Percentiles rank a stretch among this genome's conserved stretches.
Conservation (phyloP, 92 coral and sea anemone genomes). For the Virgularia gustaviana region DNA sequence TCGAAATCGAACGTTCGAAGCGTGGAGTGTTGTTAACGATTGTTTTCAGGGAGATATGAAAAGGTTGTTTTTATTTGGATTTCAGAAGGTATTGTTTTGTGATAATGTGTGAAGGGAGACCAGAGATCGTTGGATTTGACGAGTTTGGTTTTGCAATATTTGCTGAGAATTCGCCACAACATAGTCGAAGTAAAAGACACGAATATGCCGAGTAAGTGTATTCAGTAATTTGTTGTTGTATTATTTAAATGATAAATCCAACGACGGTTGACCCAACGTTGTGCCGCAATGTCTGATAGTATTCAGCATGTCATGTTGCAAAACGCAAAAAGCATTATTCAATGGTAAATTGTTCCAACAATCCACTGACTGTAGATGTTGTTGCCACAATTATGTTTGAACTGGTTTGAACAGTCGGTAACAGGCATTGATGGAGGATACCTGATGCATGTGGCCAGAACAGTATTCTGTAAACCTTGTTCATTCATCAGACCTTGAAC, state of each 20-base stretch:
- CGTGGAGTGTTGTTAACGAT: not conserved
- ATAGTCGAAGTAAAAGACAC: slow-evolving; percentile 70
- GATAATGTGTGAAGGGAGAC: not conserved
- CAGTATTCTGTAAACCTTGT: too few species aligned
- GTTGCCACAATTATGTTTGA: too few species aligned
- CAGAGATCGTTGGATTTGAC: slow-evolving; percentile 49
- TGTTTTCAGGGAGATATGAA: slow-evolving; percentile 3
- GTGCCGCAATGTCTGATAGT: not conserved
- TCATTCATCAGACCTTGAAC: too few species aligned
- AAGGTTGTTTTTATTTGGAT: not conserved
- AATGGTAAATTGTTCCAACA: too few species aligned
- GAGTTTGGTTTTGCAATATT: slow-evolving; percentile 73
- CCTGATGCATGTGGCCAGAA: too few species aligned
- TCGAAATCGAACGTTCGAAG: not conserved
- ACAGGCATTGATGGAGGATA: too few species aligned
- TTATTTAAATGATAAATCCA: not conserved
- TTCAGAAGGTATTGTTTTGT: slow-evolving; percentile 1
- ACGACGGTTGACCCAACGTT: not conserved
- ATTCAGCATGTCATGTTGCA: too few species aligned
- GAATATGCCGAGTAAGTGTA: slow-evolving; percentile 56
- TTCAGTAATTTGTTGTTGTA: not conserved
- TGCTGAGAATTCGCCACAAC: slow-evolving; percentile 43
- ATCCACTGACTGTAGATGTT: too few species aligned
- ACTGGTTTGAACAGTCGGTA: too few species aligned
- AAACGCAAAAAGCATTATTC: too few species aligned